phyloP scores from a whole-genome alignment of 2,888 invertebrate genomes.

The Lithophane ornitopus region DNA sequence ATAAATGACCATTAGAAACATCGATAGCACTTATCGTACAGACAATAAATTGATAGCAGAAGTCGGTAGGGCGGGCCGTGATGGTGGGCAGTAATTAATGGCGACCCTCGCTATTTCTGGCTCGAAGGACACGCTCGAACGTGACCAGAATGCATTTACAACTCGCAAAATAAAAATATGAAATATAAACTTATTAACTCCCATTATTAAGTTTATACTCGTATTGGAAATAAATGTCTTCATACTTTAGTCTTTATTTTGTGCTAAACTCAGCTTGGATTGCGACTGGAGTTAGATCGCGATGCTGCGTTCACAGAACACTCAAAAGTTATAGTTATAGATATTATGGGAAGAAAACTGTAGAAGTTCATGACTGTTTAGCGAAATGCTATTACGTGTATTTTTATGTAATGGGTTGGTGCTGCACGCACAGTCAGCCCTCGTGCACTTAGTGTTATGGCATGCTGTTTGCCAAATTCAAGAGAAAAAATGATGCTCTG shows the following conservation, averaged over 20 bases:
- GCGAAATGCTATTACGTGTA: neutral
- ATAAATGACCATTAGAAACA: constrained; percentile 59
- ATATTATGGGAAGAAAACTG: neutral
- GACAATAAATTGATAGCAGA: constrained; percentile 77
- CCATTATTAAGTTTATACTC: constrained; percentile 38
- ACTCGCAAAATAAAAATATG: constrained; percentile 47
- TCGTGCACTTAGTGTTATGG: neutral
- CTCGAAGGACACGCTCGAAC: constrained; percentile 75
- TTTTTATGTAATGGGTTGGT: too few relatives aligned
- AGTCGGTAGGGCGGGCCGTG: constrained; percentile 67
- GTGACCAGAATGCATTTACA: constrained; percentile 73
- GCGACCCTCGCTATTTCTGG: constrained; percentile 77
- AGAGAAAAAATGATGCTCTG: neutral
- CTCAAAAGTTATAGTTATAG: neutral
- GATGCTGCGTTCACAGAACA: neutral
- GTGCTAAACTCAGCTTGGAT: constrained; percentile 15
- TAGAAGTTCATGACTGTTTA: neutral
- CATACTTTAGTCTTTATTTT: constrained; percentile 26
- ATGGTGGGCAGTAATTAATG: constrained; percentile 77
- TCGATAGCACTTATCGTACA: constrained; percentile 70
- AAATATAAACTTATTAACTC: constrained; percentile 40
- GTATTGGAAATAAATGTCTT: constrained; percentile 30
- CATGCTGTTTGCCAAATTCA: neutral
- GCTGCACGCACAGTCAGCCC: neutral
- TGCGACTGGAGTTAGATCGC: constrained; percentile 4